Evolutionary conservation across 2,113 vertebrate species (phyloP).

Genomic region (Hepsetus odoe): DNA sequence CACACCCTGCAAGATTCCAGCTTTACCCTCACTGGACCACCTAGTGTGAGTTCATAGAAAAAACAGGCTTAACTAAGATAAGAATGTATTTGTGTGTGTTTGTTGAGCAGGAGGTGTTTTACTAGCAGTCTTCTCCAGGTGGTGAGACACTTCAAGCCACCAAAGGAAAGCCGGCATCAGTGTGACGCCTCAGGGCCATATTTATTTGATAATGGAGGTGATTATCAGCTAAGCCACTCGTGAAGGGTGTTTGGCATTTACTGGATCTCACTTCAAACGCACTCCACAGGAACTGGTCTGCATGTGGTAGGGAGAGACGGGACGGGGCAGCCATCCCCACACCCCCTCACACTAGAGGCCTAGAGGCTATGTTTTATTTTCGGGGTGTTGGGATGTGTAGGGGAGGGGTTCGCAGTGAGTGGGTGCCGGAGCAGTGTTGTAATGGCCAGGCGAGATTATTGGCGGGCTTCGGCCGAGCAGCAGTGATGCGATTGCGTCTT

Average conservation of each 20-base stretch:
- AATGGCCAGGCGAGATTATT: slow-evolving; percentile 77
- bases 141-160: slow-evolving; percentile 36
- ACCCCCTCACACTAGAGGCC: neutral
- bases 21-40: slow-evolving; percentile 55
- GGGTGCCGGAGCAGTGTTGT: slow-evolving; percentile 76
- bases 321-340: slow-evolving; percentile 43
- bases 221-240: slow-evolving; percentile 73
- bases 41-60: neutral
- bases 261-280: slow-evolving; percentile 72
- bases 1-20: slow-evolving; percentile 63
- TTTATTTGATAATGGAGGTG: slow-evolving; percentile 71
- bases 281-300: slow-evolving; percentile 54
- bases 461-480: slow-evolving; percentile 77
- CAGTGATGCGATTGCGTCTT: slow-evolving; percentile 82
- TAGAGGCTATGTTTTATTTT: slow-evolving; percentile 39
- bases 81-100: slow-evolving; percentile 26
- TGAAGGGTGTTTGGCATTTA: slow-evolving; percentile 71
- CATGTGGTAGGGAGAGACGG: slow-evolving; percentile 48
- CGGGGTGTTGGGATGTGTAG: slow-evolving; percentile 11
- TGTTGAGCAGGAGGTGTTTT: slow-evolving; percentile 6
- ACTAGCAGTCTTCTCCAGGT: slow-evolving; percentile 20
- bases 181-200: slow-evolving; percentile 64
- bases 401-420: slow-evolving; percentile 49
- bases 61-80: slow-evolving; percentile 46
- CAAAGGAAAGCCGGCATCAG: slow-evolving; percentile 46